A percentile compares a stretch with the other conserved stretches of the same genome.
Evolutionary conservation across 2,888 invertebrate genomes (phyloP).

Genomic region (Dugesia japonica): DNA sequence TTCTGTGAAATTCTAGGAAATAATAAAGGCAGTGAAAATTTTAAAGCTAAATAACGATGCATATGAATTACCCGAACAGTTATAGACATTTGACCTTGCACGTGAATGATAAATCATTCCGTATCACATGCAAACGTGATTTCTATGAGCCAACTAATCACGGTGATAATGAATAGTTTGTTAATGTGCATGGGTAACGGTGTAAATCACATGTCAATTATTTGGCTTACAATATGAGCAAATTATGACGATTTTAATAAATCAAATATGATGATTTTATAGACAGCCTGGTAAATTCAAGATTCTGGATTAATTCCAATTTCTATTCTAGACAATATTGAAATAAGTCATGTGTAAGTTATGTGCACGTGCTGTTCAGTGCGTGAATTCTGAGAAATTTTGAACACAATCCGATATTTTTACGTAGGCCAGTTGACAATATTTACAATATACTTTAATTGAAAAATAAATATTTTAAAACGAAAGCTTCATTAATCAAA

Average conservation of each 20-base stretch:
- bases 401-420: too few relatives aligned
- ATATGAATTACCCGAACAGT: neutral
- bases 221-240: neutral
- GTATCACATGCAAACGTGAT: neutral
- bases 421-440: too few relatives aligned
- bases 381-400: too few relatives aligned
- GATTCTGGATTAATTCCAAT: neutral
- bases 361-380: too few relatives aligned
- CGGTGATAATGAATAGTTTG: neutral
- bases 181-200: neutral
- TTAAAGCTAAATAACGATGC: too few relatives aligned
- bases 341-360: neutral
- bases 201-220: too few relatives aligned
- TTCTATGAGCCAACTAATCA: neutral
- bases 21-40: too few relatives aligned
- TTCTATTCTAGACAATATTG: neutral
- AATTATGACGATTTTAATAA: neutral
- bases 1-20: too few relatives aligned
- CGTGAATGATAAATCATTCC: neutral
- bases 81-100: conserved; percentile 11
- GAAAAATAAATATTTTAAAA: too few relatives aligned
- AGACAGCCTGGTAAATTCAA: neutral
- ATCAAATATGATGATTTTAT: neutral
- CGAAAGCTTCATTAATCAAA: too few relatives aligned
- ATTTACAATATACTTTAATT: too few relatives aligned